phyloP scores from a whole-genome alignment of 1,140 invertebrate genomes.

The Bradynema listronoti region DNA sequence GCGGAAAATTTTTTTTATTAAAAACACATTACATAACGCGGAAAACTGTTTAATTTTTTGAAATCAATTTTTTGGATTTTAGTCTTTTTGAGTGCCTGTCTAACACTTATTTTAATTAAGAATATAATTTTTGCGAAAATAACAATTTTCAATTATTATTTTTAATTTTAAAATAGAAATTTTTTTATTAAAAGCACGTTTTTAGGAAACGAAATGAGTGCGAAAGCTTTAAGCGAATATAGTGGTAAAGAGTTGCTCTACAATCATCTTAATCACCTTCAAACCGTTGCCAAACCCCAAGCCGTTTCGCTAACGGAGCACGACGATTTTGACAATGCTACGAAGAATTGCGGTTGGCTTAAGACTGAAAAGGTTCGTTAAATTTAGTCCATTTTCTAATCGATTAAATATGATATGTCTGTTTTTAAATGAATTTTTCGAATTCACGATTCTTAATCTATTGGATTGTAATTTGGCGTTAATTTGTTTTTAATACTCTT shows the following conservation, averaged over 20 bases:
- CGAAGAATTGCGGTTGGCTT: slow-evolving; percentile 78
- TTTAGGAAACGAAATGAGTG: slow-evolving; percentile 70
- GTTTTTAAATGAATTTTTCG: too few species aligned
- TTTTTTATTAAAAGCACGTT: background rate
- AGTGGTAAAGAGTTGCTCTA: slow-evolving; percentile 90
- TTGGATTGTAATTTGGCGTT: too few species aligned
- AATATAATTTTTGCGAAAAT: background rate
- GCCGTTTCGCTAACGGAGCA: slow-evolving; percentile 74
- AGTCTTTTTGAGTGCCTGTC: too few species aligned
- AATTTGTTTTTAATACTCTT: too few species aligned
- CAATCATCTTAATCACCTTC: slow-evolving; percentile 68
- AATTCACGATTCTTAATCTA: too few species aligned
- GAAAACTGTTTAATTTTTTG: too few species aligned
- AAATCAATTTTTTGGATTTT: too few species aligned
- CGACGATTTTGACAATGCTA: slow-evolving; percentile 73
- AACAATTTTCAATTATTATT: background rate
- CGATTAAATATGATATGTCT: too few species aligned
- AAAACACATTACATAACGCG: too few species aligned
- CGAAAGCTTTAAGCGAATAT: slow-evolving; percentile 91
- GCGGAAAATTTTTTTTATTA: too few species aligned
- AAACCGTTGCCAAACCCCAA: slow-evolving; percentile 68
- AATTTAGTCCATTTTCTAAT: too few species aligned
- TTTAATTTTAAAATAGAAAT: background rate
- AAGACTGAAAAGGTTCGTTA: slow-evolving; percentile 60
- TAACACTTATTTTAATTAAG: too few species aligned